Evolutionary conservation across 2,888 invertebrate genomes (phyloP), one percentile per base, ranked within the genome.

Genomic region (Coelopa pilipes): DNA sequence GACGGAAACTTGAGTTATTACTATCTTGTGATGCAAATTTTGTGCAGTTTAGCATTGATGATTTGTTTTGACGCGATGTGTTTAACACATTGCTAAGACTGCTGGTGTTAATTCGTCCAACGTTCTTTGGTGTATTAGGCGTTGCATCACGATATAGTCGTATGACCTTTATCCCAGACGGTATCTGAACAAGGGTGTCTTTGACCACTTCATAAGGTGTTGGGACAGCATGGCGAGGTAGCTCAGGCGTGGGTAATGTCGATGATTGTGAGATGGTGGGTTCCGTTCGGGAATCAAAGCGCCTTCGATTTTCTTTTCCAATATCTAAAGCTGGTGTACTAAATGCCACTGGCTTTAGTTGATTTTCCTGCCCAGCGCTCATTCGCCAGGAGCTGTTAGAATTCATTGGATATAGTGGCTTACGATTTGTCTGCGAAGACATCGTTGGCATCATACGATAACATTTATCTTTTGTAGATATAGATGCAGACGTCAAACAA

Each of bases 161-260:
- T 0, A 79, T 71, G 0, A 78, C 71, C 62, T 72, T 76, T 0
- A 72, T 49, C 1, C 65, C 70, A 1, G 47, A 50, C 0, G 77
- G 75, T 13, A 76, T 12, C 19, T 75, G 47, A 11, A 72, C 21
- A 2, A 70, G 72, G 10, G 53, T 74, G 19, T 76, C 67, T 55
- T 66, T 74, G 3, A 72, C 12, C 0, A 63, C 49, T 7, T 74
- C 46, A 17, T 53, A 19, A 0, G 17, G 59, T 19, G 24, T 55
- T 4, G 77, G 21, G 0, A 66, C 68, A 10, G 76, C 78, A 50
- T 74, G 59, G 21, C 81, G 77, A 9, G 77, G 67, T 9, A 75
- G 57, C 46, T 82, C 80, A 12, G 81, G 79, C 0, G 79, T 78
- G 11, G 76, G 73, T 24, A 76, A 17, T 0, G 45, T 55, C 19